Evolutionary conservation across 2,113 vertebrate species (phyloP).

Genomic region (Myrmecobius fasciatus): DNA sequence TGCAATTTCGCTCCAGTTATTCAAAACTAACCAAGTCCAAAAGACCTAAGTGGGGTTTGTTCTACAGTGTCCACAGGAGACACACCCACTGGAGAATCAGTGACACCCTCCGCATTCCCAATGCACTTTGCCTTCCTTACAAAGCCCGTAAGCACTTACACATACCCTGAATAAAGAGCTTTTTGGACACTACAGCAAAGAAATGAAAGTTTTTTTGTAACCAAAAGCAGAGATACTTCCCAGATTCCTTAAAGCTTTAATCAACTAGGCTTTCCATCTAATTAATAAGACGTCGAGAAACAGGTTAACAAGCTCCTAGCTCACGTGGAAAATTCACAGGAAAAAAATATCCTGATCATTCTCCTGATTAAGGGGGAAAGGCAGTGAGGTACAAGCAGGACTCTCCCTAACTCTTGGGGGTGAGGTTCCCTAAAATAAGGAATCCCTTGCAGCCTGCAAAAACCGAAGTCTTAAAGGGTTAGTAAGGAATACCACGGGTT

Average conservation of each 20-base stretch:
- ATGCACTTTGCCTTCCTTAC: neutral
- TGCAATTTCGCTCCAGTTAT: neutral
- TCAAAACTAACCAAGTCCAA: neutral
- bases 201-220: neutral
- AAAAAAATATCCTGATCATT: slow-evolving; percentile 1
- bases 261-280: slow-evolving; percentile 8
- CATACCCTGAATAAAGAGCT: neutral
- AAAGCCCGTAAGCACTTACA: neutral
- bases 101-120: neutral
- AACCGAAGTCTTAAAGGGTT: neutral
- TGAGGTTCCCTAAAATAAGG: neutral
- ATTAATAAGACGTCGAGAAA: slow-evolving; percentile 13
- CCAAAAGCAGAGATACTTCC: neutral
- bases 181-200: neutral
- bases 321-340: neutral
- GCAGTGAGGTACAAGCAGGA: neutral
- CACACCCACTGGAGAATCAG: neutral
- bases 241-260: neutral
- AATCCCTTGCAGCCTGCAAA: neutral
- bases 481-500: neutral
- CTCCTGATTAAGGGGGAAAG: neutral
- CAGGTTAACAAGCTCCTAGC: neutral
- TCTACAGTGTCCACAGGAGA: neutral
- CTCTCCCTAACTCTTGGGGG: neutral
- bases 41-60: neutral